Evolutionary conservation across 1,140 invertebrate genomes (phyloP).

Genomic region (Acromyrmex charruanus): DNA sequence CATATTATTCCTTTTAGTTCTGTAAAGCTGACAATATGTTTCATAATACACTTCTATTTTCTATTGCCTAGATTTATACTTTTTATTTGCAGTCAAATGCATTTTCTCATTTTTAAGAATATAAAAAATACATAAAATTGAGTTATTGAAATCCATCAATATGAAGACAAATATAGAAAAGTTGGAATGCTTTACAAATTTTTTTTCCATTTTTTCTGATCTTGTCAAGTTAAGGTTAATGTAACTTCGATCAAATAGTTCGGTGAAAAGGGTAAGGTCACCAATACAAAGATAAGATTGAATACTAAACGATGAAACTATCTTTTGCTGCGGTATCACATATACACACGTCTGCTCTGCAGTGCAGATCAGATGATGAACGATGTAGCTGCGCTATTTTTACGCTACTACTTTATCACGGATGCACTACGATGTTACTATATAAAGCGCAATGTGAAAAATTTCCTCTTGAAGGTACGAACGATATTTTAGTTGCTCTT

Average conservation of each 20-base stretch:
- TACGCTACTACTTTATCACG: constrained; percentile 47
- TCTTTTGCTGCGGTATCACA: constrained; percentile 57
- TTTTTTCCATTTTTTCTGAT: not conserved
- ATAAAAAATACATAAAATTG: constrained; percentile 6
- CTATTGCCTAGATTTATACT: not conserved
- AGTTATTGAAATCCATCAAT: not conserved
- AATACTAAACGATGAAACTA: constrained; percentile 65
- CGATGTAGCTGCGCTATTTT: constrained; percentile 57
- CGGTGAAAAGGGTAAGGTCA: not conserved
- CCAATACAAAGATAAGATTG: constrained; percentile 63
- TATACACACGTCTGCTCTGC: constrained; percentile 38
- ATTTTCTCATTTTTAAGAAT: not conserved
- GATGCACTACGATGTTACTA: constrained; percentile 27
- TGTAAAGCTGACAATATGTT: not conserved
- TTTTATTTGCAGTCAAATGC: not conserved
- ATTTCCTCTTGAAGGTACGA: constrained; percentile 30
- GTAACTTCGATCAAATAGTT: not conserved
- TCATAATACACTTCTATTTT: not conserved
- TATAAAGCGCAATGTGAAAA: constrained; percentile 43
- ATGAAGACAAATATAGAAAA: not conserved
- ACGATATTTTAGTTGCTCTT: constrained; percentile 48
- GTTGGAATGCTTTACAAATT: not conserved
- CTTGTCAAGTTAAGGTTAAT: constrained; percentile 1
- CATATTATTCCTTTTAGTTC: not conserved
- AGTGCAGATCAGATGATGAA: constrained; percentile 71